Conservation (phyloP, 2,888 invertebrate genomes). For the Podabrus alpinus region DNA sequence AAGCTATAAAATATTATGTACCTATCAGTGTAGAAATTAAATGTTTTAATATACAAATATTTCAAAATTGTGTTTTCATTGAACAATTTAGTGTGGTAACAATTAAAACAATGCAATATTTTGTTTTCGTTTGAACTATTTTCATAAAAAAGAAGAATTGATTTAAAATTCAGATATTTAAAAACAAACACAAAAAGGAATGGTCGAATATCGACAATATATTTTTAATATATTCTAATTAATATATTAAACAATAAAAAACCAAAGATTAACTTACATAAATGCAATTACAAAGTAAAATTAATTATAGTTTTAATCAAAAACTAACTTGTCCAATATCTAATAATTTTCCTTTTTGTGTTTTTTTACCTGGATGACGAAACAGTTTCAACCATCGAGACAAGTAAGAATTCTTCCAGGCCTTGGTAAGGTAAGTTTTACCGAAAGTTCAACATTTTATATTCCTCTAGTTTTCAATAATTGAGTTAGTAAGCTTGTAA, state of each 20-base stretch:
- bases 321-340: constrained; percentile 29
- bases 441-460: too few relatives aligned
- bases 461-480: too few relatives aligned
- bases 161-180: background rate
- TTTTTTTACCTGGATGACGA: constrained; percentile 19
- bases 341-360: constrained; percentile 32
- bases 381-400: constrained; percentile 45
- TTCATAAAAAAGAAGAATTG: background rate
- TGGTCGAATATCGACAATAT: background rate
- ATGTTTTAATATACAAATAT: background rate
- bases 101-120: too few relatives aligned
- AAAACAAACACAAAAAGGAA: background rate
- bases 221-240: background rate
- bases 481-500: too few relatives aligned
- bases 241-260: background rate
- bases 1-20: background rate
- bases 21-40: background rate
- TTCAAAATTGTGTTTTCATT: background rate
- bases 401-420: constrained; percentile 56
- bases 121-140: too few relatives aligned
- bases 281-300: background rate
- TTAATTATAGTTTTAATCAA: constrained; percentile 3
- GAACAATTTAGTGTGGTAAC: background rate
- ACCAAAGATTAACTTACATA: background rate
- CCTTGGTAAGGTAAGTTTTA: constrained; percentile 55